Percentiles rank a stretch among this genome's conserved stretches.
phyloP scores from a whole-genome alignment of 2,113 vertebrate species.

The Speoplatyrhinus poulsoni region DNA sequence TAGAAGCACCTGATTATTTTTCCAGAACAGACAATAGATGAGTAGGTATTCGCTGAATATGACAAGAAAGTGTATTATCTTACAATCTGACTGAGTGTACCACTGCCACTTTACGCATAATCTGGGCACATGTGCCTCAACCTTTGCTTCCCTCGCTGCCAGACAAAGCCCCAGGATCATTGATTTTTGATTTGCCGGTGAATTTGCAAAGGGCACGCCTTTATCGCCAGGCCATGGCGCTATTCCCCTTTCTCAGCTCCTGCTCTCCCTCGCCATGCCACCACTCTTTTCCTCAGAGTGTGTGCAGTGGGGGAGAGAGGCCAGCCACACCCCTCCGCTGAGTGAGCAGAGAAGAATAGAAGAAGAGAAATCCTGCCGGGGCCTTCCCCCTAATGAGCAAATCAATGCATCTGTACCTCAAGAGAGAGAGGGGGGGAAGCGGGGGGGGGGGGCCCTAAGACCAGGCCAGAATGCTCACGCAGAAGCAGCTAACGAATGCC shows the following conservation, averaged over 20 bases:
- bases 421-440: constrained; percentile 55
- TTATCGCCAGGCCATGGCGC: constrained; percentile 65
- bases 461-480: constrained; percentile 76
- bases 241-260: constrained; percentile 53
- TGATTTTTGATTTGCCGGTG: constrained; percentile 84
- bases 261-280: constrained; percentile 40
- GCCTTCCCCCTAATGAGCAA: constrained; percentile 78
- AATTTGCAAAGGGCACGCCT: constrained; percentile 82
- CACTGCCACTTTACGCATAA: constrained; percentile 18
- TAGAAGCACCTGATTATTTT: too few species aligned
- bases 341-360: constrained; percentile 69
- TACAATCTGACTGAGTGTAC: too few species aligned
- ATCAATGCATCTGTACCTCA: constrained; percentile 79
- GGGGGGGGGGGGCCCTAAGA: constrained; percentile 23
- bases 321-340: constrained; percentile 76
- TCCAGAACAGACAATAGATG: too few species aligned
- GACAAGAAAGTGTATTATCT: too few species aligned
- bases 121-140: constrained; percentile 76
- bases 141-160: constrained; percentile 64
- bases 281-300: constrained; percentile 73
- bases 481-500: constrained; percentile 71
- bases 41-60: too few species aligned
- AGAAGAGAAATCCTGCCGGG: constrained; percentile 61
- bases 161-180: constrained; percentile 73
- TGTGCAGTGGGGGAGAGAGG: constrained; percentile 78